phyloP scores from a whole-genome alignment of 2,113 vertebrate species.

The Colius striatus region DNA sequence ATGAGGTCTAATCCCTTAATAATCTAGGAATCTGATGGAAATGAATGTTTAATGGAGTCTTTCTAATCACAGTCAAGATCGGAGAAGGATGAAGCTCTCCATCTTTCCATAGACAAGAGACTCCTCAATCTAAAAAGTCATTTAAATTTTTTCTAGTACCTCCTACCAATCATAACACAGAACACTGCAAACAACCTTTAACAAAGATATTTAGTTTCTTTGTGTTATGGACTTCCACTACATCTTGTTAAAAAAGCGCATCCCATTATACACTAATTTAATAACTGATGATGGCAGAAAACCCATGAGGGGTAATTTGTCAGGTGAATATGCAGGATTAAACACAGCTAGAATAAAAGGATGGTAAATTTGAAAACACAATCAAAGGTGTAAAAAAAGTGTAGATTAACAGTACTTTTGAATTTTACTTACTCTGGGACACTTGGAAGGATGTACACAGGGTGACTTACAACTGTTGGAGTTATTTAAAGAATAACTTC shows the following conservation, averaged over 20 bases:
- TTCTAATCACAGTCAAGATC: slow-evolving; percentile 2
- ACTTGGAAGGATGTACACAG: background rate
- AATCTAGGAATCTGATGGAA: slow-evolving; percentile 34
- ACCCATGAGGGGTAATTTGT: background rate
- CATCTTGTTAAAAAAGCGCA: background rate
- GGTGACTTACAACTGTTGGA: background rate
- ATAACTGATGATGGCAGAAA: background rate
- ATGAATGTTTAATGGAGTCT: slow-evolving; percentile 29
- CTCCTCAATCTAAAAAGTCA: background rate
- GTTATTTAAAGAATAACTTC: background rate
- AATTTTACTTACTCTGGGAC: background rate
- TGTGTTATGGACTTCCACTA: background rate
- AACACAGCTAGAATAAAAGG: background rate
- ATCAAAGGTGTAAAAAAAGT: background rate
- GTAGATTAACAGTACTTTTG: background rate
- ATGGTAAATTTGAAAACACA: background rate
- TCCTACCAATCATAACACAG: background rate
- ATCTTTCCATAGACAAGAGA: background rate
- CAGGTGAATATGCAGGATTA: background rate
- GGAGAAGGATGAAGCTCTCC: background rate
- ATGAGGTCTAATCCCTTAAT: slow-evolving; percentile 4
- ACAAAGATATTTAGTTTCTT: background rate
- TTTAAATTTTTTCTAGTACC: background rate
- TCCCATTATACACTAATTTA: background rate
- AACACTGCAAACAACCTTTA: background rate